phyloP scores from a whole-genome alignment of 2,797 vertebrate genomes.

The Myoxocephalus aenaeus region DNA sequence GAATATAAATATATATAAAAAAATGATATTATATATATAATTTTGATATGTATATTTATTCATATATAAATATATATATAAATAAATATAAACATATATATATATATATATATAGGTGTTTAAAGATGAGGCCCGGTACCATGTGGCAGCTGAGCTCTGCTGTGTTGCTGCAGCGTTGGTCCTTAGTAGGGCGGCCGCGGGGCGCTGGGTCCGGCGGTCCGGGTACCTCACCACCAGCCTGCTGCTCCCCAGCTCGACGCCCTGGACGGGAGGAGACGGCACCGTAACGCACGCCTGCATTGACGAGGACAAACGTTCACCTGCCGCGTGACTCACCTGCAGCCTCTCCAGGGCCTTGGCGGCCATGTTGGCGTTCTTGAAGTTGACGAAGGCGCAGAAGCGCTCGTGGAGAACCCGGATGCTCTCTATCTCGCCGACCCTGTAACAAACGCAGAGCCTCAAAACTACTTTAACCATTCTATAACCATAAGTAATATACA shows the following conservation, averaged over 20 bases:
- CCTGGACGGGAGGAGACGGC: constrained; percentile 34
- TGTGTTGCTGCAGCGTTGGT: constrained; percentile 25
- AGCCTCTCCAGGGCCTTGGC: constrained; percentile 82
- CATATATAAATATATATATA: too few species aligned
- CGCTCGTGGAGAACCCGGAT: constrained; percentile 80
- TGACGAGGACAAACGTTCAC: constrained; percentile 38
- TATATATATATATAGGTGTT: too few species aligned
- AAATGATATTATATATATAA: too few species aligned
- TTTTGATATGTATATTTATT: too few species aligned
- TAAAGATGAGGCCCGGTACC: constrained; percentile 4
- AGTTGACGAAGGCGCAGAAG: constrained; percentile 87
- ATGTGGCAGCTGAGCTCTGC: constrained; percentile 15
- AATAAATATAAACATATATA: too few species aligned
- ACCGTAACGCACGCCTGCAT: background rate
- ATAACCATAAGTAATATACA: background rate
- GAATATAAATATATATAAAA: too few species aligned
- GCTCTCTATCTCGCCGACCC: constrained; percentile 82
- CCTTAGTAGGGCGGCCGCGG: constrained; percentile 20
- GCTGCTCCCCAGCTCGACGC: constrained; percentile 68
- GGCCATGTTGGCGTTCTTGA: constrained; percentile 81
- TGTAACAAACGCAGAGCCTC: constrained; percentile 40
- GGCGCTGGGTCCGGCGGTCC: constrained; percentile 71
- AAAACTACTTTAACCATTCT: background rate
- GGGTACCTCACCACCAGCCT: constrained; percentile 83
- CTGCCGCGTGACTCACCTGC: constrained; percentile 79